Evolutionary conservation across 2,888 invertebrate species (phyloP), one percentile per base, ranked within the genome.

Genomic region (Lithophane socia): DNA sequence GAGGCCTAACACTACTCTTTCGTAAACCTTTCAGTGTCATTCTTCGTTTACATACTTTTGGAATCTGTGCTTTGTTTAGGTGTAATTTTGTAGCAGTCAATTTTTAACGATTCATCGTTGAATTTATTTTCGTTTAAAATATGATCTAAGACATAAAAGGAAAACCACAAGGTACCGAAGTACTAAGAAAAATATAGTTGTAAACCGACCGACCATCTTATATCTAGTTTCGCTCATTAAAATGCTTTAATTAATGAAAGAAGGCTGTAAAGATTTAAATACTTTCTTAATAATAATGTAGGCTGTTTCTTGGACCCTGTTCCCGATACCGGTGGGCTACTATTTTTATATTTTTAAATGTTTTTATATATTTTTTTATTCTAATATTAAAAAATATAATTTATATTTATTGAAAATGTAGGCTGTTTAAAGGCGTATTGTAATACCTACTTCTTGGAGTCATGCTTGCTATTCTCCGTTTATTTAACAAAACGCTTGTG

Each of bases 171-270:
- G 9, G 54, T n/a, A 56, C n/a, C 21, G n/a, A n/a, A n/a, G 12
- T 1, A 56, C 16, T 24, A 76, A 66, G 21, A 56, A 60, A 24
- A 61, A 61, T 52, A 24, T 10, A 37, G 12, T 58, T 24, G 16
- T 9, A 49, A 29, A 64, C 3, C 44, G n/a, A 64, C 3, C 44
- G n/a, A 52, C 52, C 13, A n/a, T 54, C 37, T 13, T 52, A 44
- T 75, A 82, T 80, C 56, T 10, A 61, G 70, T 80, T 82, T n/a
- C 70, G 10, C 49, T 82, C 77, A 70, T 80, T 80, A 82, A 80
- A 82, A 69, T 0, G 29, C 49, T 18, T 72, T 72, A 13, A 66
- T 79, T 47, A 71, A 54, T 47, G 47, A 3, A 54, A 37, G 54
- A 79, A 21, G n/a, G 3, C 3, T 10, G 3, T 37, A 18, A 66